A percentile compares a stretch with the other conserved stretches of the same genome.
phyloP scores from a whole-genome alignment of 2,113 vertebrate species.

The Paedocypris sp. region DNA sequence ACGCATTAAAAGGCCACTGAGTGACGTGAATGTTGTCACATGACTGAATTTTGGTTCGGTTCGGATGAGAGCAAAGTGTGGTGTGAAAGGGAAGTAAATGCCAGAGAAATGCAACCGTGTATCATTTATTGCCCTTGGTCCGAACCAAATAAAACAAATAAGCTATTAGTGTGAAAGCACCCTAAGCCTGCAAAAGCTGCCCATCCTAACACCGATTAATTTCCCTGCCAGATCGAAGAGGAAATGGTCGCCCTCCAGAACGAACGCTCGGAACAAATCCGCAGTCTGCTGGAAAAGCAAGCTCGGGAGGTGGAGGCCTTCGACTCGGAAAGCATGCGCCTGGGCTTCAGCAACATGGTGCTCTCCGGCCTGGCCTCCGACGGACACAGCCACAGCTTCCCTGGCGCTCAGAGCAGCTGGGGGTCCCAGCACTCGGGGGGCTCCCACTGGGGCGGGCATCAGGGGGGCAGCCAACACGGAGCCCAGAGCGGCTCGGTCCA shows the following conservation, averaged over 20 bases:
- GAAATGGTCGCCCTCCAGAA: slow-evolving; percentile 92
- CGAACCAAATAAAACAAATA: no score
- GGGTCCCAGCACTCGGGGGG: slow-evolving; percentile 64
- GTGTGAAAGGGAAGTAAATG: no score
- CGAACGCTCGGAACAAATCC: slow-evolving; percentile 88
- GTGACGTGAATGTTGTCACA: no score
- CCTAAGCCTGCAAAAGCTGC: not conserved
- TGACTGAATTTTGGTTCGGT: no score
- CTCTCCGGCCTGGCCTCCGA: slow-evolving; percentile 51
- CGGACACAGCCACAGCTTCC: slow-evolving; percentile 54
- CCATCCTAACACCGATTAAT: no score
- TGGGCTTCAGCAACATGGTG: slow-evolving; percentile 96
- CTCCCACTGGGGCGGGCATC: slow-evolving; percentile 67
- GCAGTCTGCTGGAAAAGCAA: slow-evolving; percentile 80
- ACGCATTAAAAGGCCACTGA: no score
- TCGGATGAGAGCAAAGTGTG: no score
- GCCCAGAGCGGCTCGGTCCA: slow-evolving; percentile 81
- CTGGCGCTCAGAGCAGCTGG: slow-evolving; percentile 78
- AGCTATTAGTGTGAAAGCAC: no score
- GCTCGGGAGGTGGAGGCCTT: slow-evolving; percentile 80
- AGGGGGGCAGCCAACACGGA: slow-evolving; percentile 58
- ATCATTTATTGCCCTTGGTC: no score
- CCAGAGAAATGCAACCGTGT: no score
- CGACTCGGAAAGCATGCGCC: slow-evolving; percentile 94
- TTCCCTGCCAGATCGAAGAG: slow-evolving; percentile 78